These are phyloP conservation scores for Chrosomus eos DNA, from an alignment of 2,797 vertebrate genomes.

Conservation along the genomic window DNA sequence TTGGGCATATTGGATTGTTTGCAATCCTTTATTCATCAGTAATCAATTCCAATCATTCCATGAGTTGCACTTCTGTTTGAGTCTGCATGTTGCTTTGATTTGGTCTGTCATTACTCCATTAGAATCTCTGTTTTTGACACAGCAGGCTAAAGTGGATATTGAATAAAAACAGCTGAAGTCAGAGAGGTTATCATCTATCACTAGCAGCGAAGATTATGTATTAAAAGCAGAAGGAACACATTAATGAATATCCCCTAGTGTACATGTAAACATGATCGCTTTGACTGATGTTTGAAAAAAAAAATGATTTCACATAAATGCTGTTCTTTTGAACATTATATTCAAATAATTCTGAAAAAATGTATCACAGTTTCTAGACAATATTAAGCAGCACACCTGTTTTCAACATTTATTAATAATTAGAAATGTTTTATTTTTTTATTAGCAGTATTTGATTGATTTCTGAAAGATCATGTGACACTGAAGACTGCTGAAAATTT, in stretches of 20 bases:
- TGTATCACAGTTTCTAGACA: background rate
- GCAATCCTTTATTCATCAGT: background rate
- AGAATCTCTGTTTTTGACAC: slow-evolving; percentile 20
- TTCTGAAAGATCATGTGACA: background rate
- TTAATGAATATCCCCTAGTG: background rate
- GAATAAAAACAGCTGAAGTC: slow-evolving; percentile 9
- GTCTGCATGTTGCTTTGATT: slow-evolving; percentile 13
- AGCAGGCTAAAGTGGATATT: slow-evolving; percentile 21
- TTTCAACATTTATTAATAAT: background rate
- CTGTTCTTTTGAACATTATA: background rate
- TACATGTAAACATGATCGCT: background rate
- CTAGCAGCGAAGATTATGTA: slow-evolving; percentile 13
- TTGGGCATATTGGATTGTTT: background rate
- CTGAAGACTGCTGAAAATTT: no score
- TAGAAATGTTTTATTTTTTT: no score
- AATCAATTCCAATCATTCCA: slow-evolving; percentile 11
- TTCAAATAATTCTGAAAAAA: background rate
- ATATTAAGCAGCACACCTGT: background rate
- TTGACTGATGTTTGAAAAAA: background rate
- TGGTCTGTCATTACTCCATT: slow-evolving; percentile 13
- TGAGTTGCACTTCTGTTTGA: slow-evolving; percentile 15
- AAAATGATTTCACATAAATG: background rate
- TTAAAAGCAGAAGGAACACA: background rate
- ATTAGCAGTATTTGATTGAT: background rate
- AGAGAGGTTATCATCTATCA: slow-evolving; percentile 7